A percentile compares a stretch with the other conserved stretches of the same genome.
Evolutionary conservation across 1,140 invertebrate genomes (phyloP).

Genomic region (Pseudomyrmex cubaensis): DNA sequence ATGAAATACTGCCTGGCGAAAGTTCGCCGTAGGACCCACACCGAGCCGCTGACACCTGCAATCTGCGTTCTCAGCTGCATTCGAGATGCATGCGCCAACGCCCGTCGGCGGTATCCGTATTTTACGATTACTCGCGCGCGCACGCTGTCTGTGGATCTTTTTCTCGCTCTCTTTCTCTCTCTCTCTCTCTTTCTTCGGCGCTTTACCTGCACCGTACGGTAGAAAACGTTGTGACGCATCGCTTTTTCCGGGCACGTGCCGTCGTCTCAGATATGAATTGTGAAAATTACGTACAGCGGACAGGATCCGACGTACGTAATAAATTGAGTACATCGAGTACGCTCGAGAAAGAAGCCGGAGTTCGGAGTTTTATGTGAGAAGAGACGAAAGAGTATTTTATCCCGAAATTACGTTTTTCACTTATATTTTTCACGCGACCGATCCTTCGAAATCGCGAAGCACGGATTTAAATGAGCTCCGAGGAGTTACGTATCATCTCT

Average conservation of each 20-base stretch:
- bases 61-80: constrained; percentile 71
- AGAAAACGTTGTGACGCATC: constrained; percentile 20
- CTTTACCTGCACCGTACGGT: neutral
- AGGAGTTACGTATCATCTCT: too few species aligned
- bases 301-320: neutral
- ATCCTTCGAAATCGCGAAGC: too few species aligned
- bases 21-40: constrained; percentile 66
- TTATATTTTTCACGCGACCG: too few species aligned
- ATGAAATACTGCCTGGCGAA: constrained; percentile 73
- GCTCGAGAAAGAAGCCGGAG: too few species aligned
- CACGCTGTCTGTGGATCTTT: neutral
- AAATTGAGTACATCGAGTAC: neutral
- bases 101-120: constrained; percentile 54
- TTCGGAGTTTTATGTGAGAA: too few species aligned
- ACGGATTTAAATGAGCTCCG: too few species aligned
- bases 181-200: too few species aligned
- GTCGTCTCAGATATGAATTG: constrained; percentile 8
- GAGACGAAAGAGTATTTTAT: too few species aligned
- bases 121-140: constrained; percentile 66
- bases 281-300: neutral
- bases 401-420: too few species aligned
- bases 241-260: constrained; percentile 17
- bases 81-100: constrained; percentile 62
- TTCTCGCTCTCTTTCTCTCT: too few species aligned
- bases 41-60: constrained; percentile 72